Percentiles rank a stretch among this genome's conserved stretches.
These are phyloP conservation scores for Drosophila monieri DNA, from an alignment of 2,888 invertebrate species.

Conservation along the genomic window DNA sequence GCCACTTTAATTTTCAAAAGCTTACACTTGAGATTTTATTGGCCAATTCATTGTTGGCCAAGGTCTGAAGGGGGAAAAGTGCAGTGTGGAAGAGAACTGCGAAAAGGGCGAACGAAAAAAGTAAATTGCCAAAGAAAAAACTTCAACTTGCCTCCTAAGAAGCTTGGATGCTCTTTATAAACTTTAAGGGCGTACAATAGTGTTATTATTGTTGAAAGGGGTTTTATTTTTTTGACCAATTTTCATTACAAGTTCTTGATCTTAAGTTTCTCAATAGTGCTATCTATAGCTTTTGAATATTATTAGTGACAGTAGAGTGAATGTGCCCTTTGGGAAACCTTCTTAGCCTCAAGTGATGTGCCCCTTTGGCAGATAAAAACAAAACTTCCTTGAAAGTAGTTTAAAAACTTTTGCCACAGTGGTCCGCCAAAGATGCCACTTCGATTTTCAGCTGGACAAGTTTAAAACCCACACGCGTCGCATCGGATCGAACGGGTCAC, in stretches of 20 bases:
- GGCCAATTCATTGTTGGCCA: slow-evolving; percentile 76
- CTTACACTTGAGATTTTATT: slow-evolving; percentile 79
- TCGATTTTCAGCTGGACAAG: slow-evolving; percentile 55
- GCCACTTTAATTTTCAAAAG: slow-evolving; percentile 77
- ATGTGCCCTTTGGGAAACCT: not conserved
- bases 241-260: not conserved
- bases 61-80: slow-evolving; percentile 39
- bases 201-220: not conserved
- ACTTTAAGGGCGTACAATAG: not conserved
- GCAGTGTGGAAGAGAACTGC: slow-evolving; percentile 60
- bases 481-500: slow-evolving; percentile 46
- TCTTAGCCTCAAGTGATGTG: not conserved
- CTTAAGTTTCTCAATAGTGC: not conserved
- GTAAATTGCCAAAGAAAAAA: slow-evolving; percentile 24
- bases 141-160: slow-evolving; percentile 26
- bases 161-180: slow-evolving; percentile 18
- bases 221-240: not conserved
- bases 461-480: slow-evolving; percentile 53
- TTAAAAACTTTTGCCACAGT: slow-evolving; percentile 30
- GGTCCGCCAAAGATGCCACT: slow-evolving; percentile 29
- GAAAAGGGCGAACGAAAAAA: slow-evolving; percentile 35
- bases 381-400: slow-evolving; percentile 5
- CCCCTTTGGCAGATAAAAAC: slow-evolving; percentile 2
- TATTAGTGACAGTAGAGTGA: not conserved
- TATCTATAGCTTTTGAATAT: no score